Percentiles rank a stretch among this genome's conserved stretches.
Conservation (phyloP, 2,797 vertebrate genomes). For the Periophthalmus magnuspinnatus region DNA sequence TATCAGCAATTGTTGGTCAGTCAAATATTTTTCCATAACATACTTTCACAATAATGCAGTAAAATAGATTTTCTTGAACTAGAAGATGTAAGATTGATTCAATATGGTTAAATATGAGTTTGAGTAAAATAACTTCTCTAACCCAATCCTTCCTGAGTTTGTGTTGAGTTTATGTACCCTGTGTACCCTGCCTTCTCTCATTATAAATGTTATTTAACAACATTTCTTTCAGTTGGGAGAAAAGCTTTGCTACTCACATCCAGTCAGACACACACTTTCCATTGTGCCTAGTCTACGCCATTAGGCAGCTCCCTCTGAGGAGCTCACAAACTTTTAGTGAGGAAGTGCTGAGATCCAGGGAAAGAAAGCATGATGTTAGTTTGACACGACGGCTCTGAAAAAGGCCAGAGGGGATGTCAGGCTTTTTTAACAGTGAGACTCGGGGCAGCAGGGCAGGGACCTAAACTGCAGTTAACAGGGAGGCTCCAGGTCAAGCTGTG, state of each 20-base stretch:
- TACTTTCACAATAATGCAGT: too few species aligned
- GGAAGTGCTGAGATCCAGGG: constrained; percentile 7
- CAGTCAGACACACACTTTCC: constrained; percentile 46
- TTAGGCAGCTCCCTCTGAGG: constrained; percentile 44
- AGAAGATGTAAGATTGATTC: too few species aligned
- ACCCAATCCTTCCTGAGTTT: constrained; percentile 32
- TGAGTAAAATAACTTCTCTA: not conserved
- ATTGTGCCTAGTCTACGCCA: constrained; percentile 42
- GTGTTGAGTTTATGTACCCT: constrained; percentile 35
- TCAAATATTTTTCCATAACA: too few species aligned
- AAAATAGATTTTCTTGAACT: too few species aligned
- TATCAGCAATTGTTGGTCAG: too few species aligned
- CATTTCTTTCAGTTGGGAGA: constrained; percentile 39
- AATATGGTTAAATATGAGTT: not conserved
- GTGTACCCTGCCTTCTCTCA: constrained; percentile 38
- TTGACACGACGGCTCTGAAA: constrained; percentile 9
- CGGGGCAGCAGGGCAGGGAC: not conserved
- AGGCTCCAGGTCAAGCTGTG: not conserved
- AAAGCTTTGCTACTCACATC: constrained; percentile 35
- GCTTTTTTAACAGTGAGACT: constrained; percentile 4
- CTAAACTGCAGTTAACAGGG: constrained; percentile 5
- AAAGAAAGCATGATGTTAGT: constrained; percentile 20
- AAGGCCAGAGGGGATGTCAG: not conserved
- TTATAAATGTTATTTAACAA: constrained; percentile 65
- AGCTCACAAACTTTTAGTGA: constrained; percentile 21